Evolutionary conservation across 2,113 vertebrate genomes (phyloP).

Genomic region (Dendropsophus ebraccatus): DNA sequence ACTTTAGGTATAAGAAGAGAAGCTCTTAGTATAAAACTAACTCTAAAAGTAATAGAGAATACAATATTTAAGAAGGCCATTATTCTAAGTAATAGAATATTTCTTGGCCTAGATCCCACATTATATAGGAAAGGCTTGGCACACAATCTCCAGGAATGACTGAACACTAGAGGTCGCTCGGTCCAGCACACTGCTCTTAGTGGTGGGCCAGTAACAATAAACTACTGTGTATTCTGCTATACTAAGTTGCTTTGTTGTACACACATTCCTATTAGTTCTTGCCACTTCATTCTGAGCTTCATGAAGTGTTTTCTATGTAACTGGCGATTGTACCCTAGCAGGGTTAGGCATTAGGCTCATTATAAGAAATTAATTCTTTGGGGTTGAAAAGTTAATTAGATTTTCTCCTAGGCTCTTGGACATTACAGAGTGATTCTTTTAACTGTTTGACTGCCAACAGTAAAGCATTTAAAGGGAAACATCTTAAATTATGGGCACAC

Average conservation of each 20-base stretch:
- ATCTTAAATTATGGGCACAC: no score
- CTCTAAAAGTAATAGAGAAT: neutral
- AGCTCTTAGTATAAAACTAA: no score
- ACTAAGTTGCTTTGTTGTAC: conserved; percentile 31
- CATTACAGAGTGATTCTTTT: neutral
- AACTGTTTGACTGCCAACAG: neutral
- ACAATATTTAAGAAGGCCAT: neutral
- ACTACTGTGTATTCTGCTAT: conserved; percentile 10
- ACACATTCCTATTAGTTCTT: conserved; percentile 17
- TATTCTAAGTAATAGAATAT: neutral
- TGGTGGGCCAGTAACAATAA: conserved; percentile 32
- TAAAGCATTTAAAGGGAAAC: neutral
- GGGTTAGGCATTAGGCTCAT: conserved; percentile 5
- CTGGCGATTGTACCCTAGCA: neutral
- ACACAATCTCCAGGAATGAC: neutral
- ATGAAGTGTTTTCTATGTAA: conserved; percentile 8
- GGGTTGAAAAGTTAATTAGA: conserved; percentile 23
- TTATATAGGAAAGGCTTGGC: neutral
- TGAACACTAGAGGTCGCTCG: conserved; percentile 32
- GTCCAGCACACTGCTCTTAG: neutral
- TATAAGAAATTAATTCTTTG: conserved; percentile 1
- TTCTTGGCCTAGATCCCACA: neutral
- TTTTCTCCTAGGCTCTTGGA: conserved; percentile 1
- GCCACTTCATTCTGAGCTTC: conserved; percentile 20
- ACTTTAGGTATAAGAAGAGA: neutral